Conservation (phyloP, 1,140 invertebrate genomes). For the Cydia amplana region DNA sequence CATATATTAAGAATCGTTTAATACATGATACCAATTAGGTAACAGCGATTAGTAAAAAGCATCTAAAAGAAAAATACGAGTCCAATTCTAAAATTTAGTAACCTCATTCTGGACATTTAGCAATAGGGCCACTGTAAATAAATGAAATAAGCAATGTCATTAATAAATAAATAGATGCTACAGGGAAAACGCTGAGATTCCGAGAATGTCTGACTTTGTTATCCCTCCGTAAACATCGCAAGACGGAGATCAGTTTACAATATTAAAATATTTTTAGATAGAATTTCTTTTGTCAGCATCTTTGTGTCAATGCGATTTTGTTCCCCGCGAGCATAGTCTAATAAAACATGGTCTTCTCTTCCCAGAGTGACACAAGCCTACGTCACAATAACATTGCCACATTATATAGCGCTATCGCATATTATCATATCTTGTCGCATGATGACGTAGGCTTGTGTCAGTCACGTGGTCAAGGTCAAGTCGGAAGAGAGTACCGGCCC, state of each 20-base stretch:
- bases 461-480: too few species aligned
- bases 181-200: neutral
- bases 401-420: too few species aligned
- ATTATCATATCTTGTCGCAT: too few species aligned
- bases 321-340: neutral
- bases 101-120: neutral
- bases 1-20: too few species aligned
- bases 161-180: neutral
- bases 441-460: too few species aligned
- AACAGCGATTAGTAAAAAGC: too few species aligned
- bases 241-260: constrained; percentile 27
- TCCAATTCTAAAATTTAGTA: neutral
- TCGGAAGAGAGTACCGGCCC: too few species aligned
- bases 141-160: neutral
- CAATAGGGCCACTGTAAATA: neutral
- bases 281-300: constrained; percentile 20
- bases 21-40: too few species aligned
- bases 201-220: constrained; percentile 15
- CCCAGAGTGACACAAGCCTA: too few species aligned
- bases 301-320: constrained; percentile 12
- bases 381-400: too few species aligned
- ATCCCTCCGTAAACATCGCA: constrained; percentile 5
- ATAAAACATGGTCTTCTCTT: too few species aligned
- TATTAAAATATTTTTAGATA: constrained; percentile 31
- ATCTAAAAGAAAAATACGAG: neutral